Conservation (phyloP, 2,797 vertebrate genomes). For the Syncerus caffer region DNA sequence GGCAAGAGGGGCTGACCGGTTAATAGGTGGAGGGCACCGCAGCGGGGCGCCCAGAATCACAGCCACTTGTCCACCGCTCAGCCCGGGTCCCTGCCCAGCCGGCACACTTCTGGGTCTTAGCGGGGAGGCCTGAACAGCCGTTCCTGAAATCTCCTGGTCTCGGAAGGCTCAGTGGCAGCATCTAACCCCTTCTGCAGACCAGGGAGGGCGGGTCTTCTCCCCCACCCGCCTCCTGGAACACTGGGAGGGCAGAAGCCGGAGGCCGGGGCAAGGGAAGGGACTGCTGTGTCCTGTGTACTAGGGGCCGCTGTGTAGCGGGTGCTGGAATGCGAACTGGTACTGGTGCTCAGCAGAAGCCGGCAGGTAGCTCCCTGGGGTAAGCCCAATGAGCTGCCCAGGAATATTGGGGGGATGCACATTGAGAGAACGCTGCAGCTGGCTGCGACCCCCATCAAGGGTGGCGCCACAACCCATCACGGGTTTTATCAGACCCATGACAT, state of each 20-base stretch:
- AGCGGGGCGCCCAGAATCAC: neutral
- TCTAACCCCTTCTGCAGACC: neutral
- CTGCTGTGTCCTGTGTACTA: fast-evolving
- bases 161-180: neutral
- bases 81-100: neutral
- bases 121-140: neutral
- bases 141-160: neutral
- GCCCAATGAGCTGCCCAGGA: no score
- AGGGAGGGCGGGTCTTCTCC: neutral
- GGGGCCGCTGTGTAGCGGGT: fast-evolving
- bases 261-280: neutral
- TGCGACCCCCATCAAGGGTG: neutral
- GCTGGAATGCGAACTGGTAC: no score
- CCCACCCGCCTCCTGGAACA: neutral
- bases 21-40: fast-evolving
- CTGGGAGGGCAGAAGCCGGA: neutral
- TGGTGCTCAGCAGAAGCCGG: neutral
- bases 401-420: neutral
- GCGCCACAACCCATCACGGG: neutral
- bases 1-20: neutral
- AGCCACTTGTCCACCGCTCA: fast-evolving
- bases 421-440: neutral
- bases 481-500: neutral
- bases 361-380: neutral
- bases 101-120: neutral